Evolutionary conservation across 2,888 invertebrate species (phyloP), one percentile per base, ranked within the genome.

Genomic region (Allophyes oxyacanthae): DNA sequence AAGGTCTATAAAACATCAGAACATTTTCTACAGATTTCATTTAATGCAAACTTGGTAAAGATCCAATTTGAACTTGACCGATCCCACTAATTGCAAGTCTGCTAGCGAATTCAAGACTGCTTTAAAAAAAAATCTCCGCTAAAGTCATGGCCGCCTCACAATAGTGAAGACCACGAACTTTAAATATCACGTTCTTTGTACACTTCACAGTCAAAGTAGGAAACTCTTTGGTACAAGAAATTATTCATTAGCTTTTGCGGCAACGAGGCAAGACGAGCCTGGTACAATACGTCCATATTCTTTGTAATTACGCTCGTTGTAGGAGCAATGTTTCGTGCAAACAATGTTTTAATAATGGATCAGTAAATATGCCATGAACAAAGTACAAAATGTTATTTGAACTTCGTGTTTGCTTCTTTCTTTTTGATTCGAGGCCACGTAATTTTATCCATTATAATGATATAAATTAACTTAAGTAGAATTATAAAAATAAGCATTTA

Each of bases 241-340:
- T 85, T 85, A 84, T 85, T 86, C 85, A 86, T 85, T 84, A 85
- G 75, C 74, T 61, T 65, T 73, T 78, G 58, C 58, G 53, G 63
- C 52, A 60, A 37, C 59, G 64, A 68, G 57, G 55, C 66, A 46
- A 63, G 48, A 55, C 60, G 61, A 43, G 70, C 50, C 59, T 49
- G 54, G 25, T 30, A 44, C 56, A 51, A 65, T 69, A 59, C 61
- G 43, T 54, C 45, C 55, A 53, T 69, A 74, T 57, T 69, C 45
- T 59, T 15, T 46, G 36, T 67, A 64, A 67, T 67, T 71, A 64
- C 53, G 26, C 52, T 34, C 14, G 25, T 37, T 59, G 30, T 32
- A 45, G 34, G 26, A 30, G 14, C 15, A 36, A 25, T 53, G 33
- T 49, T 72, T 52, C 41, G n/a, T 26, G 20, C 42, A 52, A 63